A percentile compares a stretch with the other conserved stretches of the same genome.
These are phyloP conservation scores for Podarcis muralis DNA, from an alignment of 2,113 vertebrate species.

Conservation along the genomic window DNA sequence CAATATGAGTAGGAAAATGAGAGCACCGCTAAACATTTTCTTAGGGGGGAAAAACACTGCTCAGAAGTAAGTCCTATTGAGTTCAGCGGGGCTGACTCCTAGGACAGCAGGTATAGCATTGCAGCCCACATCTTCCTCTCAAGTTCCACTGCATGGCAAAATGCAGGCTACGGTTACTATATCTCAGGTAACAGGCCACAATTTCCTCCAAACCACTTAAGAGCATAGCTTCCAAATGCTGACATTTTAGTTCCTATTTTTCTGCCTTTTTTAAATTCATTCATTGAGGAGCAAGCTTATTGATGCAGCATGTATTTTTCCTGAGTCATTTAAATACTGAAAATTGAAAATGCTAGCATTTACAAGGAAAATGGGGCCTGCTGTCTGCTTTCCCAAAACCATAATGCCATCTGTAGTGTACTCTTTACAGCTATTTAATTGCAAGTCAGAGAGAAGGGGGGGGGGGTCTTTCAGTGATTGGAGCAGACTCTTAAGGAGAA, in stretches of 20 bases:
- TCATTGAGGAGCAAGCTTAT: background rate
- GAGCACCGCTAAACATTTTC: too few species aligned
- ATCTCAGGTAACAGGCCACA: background rate
- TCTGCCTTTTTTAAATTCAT: background rate
- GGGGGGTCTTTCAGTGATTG: background rate
- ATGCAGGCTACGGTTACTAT: background rate
- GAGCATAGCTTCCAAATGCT: background rate
- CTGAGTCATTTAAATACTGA: background rate
- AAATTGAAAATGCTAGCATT: background rate
- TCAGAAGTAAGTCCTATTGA: too few species aligned
- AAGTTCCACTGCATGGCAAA: background rate
- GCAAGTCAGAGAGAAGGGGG: background rate
- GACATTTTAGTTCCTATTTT: background rate
- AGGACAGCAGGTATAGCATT: background rate
- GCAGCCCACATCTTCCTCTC: background rate
- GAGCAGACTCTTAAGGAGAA: too few species aligned
- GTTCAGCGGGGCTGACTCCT: too few species aligned
- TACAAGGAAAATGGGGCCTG: background rate
- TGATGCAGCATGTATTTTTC: background rate
- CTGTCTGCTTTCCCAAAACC: background rate
- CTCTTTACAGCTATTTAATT: background rate
- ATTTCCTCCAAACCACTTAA: background rate
- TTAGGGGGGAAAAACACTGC: too few species aligned
- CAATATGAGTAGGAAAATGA: too few species aligned
- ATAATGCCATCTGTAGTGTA: background rate